phyloP scores from a whole-genome alignment of 2,888 invertebrate species.

The Abrostola tripartita region DNA sequence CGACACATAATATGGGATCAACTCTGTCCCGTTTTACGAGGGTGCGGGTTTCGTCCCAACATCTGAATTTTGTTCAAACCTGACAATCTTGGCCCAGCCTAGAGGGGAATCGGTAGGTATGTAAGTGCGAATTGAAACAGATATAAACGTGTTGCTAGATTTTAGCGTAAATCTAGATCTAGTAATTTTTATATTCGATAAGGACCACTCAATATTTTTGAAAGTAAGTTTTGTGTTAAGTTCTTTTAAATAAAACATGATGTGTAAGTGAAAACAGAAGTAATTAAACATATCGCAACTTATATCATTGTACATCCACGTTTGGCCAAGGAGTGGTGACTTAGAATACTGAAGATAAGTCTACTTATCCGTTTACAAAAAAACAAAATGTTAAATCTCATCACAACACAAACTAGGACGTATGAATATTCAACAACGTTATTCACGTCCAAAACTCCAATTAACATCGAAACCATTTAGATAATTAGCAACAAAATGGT shows the following conservation, averaged over 20 bases:
- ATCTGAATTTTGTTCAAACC: slow-evolving; percentile 46
- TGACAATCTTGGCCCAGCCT: slow-evolving; percentile 12
- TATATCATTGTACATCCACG: no score
- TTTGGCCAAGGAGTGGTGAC: no score
- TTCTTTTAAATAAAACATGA: no score
- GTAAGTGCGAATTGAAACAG: background rate
- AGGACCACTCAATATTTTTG: no score
- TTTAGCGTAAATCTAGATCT: no score
- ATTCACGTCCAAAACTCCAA: slow-evolving; percentile 52
- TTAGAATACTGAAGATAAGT: no score
- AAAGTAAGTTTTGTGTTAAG: no score
- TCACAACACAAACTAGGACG: slow-evolving; percentile 32
- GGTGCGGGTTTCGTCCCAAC: slow-evolving; percentile 33
- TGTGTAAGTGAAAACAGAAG: no score
- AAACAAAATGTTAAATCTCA: slow-evolving; percentile 36
- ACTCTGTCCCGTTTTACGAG: slow-evolving; percentile 44
- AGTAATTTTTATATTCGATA: no score
- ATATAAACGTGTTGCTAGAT: background rate
- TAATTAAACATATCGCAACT: no score
- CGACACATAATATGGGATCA: slow-evolving; percentile 62
- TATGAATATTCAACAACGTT: slow-evolving; percentile 46
- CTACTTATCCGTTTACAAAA: no score
- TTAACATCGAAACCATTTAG: slow-evolving; percentile 55
- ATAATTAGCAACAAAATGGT: slow-evolving; percentile 51
- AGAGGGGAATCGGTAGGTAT: background rate